Base-by-base conservation (phyloP, 2,888 invertebrate genomes). In the Apoda limacodes region DNA sequence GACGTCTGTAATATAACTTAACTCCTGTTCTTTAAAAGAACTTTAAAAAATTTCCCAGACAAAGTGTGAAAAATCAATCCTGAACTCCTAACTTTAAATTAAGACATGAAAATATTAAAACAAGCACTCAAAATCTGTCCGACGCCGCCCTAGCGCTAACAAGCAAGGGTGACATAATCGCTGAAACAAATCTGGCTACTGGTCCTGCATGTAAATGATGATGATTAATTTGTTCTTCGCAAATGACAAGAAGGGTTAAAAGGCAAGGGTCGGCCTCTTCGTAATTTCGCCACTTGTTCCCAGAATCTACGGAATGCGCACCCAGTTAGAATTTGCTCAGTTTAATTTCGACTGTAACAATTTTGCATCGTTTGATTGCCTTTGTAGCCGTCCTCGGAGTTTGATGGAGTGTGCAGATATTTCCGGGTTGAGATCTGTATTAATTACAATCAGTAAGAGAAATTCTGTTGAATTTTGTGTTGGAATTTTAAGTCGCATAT, bases 191-290 rank as follows among this genome's bases (percentile, higher is more conserved):
- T 80, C 80, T 75, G 69, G 65, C 72, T 66, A 71, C 74, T 70
- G 65, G 66, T 63, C 54, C 75, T 70, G 78, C 75, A 80, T 80
- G 69, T 74, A 80, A 80, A 80, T 80, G 80, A 80, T 74, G 74
- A 76, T 80, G 80, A 80, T 80, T 80, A 80, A 80, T 80, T 76
- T 75, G 78, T 75, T 72, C 75, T 64, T 67, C 68, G 60, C 64
- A 64, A 76, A 78, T 76, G 76, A 78, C 76, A 71, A 66, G 76
- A 78, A 80, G 78, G 80, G 78, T 78, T 78, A 75, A 72, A 69
- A 60, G 63, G 55, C 64, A 61, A 60, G 66, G 74, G 62, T 52
- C 34, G 45, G n/a, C 10, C 10, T 17, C 41, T 41, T 31, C 50
- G 60, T 61, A 64, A 68, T 68, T 61, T 54, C 51, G 66, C 55